Conservation (phyloP, 2,888 invertebrate genomes). For the Amiota communis region DNA sequence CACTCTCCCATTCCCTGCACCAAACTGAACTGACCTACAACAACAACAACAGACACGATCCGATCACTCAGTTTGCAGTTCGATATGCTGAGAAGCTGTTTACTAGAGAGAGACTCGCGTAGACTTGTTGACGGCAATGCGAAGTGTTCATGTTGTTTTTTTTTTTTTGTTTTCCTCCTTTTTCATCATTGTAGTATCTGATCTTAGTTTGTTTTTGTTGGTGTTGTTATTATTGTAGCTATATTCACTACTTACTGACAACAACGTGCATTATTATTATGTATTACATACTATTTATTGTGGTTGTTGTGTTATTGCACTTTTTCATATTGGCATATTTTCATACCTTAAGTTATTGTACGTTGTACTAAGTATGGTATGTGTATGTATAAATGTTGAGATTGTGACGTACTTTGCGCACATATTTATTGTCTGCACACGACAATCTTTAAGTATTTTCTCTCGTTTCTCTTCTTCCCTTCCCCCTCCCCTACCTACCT, state of each 20-base stretch:
- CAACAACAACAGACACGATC: not conserved
- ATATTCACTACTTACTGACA: slow-evolving; percentile 12
- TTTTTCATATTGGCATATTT: slow-evolving; percentile 36
- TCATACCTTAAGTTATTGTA: slow-evolving; percentile 30
- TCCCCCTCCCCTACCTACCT: too few relatives aligned
- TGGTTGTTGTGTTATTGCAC: slow-evolving; percentile 59
- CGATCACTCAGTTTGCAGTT: not conserved
- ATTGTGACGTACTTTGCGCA: slow-evolving; percentile 16
- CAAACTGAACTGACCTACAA: too few relatives aligned
- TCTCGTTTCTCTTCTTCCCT: not conserved
- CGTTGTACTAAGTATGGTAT: not conserved
- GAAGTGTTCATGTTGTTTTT: not conserved
- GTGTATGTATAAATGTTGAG: not conserved
- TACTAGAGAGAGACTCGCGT: slow-evolving; percentile 27
- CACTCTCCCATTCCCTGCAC: not conserved
- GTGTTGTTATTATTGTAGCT: slow-evolving; percentile 39
- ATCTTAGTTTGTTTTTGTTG: slow-evolving; percentile 32
- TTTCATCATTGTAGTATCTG: slow-evolving; percentile 17
- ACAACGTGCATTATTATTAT: slow-evolving; percentile 38
- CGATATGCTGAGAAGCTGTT: not conserved
- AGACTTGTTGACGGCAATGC: slow-evolving; percentile 61
- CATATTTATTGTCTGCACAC: slow-evolving; percentile 29
- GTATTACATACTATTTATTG: slow-evolving; percentile 32
- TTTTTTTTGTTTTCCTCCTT: slow-evolving; percentile 19
- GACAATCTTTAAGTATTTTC: slow-evolving; percentile 7